Conservation (phyloP, 2,888 invertebrate species). For the Drosophila melanocephala region DNA sequence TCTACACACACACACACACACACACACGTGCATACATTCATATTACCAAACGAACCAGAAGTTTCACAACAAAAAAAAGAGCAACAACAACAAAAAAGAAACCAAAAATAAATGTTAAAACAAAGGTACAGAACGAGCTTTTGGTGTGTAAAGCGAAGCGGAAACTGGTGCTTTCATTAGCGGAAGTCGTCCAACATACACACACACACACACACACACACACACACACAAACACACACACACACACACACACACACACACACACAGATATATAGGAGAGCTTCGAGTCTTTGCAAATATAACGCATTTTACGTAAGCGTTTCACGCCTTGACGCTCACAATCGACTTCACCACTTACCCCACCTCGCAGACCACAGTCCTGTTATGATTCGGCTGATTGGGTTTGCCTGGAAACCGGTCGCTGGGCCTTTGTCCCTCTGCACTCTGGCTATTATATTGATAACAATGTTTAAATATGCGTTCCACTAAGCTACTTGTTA, state of each 20-base stretch:
- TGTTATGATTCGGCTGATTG: constrained; percentile 22
- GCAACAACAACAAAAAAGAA: constrained; percentile 4
- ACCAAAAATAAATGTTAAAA: constrained; percentile 10
- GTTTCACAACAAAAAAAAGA: constrained; percentile 10
- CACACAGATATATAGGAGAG: background rate
- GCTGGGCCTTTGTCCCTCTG: background rate
- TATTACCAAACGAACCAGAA: constrained; percentile 18
- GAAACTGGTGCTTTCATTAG: constrained; percentile 64
- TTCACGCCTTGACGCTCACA: constrained; percentile 28
- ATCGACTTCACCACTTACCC: background rate
- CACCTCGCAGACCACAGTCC: background rate
- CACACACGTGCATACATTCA: background rate
- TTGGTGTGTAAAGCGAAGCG: constrained; percentile 39
- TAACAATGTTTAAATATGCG: constrained; percentile 66
- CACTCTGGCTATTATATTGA: constrained; percentile 51
- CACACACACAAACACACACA: background rate
- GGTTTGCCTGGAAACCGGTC: constrained; percentile 22
- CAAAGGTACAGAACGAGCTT: constrained; percentile 14
- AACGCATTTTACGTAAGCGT: constrained; percentile 37
- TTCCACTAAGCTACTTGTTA: constrained; percentile 49
- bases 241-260: background rate
- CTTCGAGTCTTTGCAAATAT: constrained; percentile 20
- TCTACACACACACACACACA: background rate
- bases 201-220: background rate
- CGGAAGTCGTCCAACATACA: constrained; percentile 32